Evolutionary conservation across 2,797 vertebrate genomes (phyloP).

Genomic region (Arnoldichthys spilopterus): DNA sequence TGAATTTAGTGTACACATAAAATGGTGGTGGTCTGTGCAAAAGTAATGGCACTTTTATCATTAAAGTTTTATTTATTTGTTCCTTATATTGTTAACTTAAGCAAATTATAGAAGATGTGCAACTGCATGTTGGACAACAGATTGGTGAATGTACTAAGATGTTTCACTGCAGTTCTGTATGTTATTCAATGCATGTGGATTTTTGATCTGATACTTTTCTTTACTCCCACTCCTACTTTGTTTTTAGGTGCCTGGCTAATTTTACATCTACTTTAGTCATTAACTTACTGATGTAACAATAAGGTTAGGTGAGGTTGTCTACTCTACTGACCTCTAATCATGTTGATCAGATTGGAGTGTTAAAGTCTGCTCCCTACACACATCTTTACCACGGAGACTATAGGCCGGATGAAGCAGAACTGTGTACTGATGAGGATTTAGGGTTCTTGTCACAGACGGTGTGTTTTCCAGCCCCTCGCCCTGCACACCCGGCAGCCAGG

Average conservation of each 20-base stretch:
- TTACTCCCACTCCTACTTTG: not conserved
- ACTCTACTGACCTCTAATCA: not conserved
- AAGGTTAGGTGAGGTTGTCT: not conserved
- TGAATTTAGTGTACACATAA: too few species aligned
- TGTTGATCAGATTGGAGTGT: not conserved
- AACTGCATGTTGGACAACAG: too few species aligned
- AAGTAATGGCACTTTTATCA: too few species aligned
- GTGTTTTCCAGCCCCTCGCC: constrained; percentile 31
- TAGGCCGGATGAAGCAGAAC: not conserved
- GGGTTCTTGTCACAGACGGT: constrained; percentile 5
- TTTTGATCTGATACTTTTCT: not conserved
- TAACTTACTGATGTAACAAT: not conserved
- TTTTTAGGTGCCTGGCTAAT: not conserved
- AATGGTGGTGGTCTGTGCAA: too few species aligned
- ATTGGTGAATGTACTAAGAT: too few species aligned
- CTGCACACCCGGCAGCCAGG: constrained; percentile 26
- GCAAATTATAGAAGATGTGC: too few species aligned
- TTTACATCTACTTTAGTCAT: not conserved
- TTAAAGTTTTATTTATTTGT: too few species aligned
- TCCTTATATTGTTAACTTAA: too few species aligned
- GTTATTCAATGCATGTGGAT: not conserved
- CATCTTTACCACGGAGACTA: not conserved
- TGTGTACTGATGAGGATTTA: constrained; percentile 21
- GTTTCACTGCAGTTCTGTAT: not conserved
- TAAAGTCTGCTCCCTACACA: not conserved